Evolutionary conservation across 2,113 vertebrate species (phyloP), one percentile per base, ranked within the genome.

Genomic region (Centropristis striata): DNA sequence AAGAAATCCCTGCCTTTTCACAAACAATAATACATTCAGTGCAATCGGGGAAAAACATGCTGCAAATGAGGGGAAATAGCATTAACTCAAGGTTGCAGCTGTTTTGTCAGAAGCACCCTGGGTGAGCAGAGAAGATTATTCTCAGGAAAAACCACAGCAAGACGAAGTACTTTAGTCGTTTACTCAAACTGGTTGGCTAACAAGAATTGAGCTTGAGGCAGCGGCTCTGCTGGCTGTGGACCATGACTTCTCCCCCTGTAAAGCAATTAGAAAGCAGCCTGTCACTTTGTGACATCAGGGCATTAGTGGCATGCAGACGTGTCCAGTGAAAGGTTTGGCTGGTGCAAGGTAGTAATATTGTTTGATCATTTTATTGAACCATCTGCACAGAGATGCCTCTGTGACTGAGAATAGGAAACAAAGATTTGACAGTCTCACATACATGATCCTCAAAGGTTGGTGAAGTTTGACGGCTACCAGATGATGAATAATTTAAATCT

Each of bases 301-400:
- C 49, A 66, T 84, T 58, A 59, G 36, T 57, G 77, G 57, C 71
- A 83, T 86, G 86, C 49, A 61, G 54, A 36, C 27, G 23, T 63
- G 55, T 39, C 57, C 27, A 50, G 50, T 58, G 28, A 84, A 61
- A 68, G 70, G 60, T 66, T 50, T 51, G 42, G 12, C 20, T 66
- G 66, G 77, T 57, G 25, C 7, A 58, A 32, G 42, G 59, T 50
- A n/a, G 39, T 47, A 58, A 83, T 85, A 55, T 28, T 25, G 44
- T 47, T 80, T 78, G 54, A 86, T 76, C 14, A 28, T 15, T 91
- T 85, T 61, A 84, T 8, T 61, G 55, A 82, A 68, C 85, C 82
- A 84, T 78, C 79, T 88, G 78, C 50, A 20, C 28, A 10, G 8
- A 46, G 41, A 66, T 72, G 41, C 39, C 54, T 75, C 23, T 67